These are phyloP conservation scores for Poecilus cupreus DNA, from an alignment of 2,888 invertebrate genomes.

Conservation along the genomic window DNA sequence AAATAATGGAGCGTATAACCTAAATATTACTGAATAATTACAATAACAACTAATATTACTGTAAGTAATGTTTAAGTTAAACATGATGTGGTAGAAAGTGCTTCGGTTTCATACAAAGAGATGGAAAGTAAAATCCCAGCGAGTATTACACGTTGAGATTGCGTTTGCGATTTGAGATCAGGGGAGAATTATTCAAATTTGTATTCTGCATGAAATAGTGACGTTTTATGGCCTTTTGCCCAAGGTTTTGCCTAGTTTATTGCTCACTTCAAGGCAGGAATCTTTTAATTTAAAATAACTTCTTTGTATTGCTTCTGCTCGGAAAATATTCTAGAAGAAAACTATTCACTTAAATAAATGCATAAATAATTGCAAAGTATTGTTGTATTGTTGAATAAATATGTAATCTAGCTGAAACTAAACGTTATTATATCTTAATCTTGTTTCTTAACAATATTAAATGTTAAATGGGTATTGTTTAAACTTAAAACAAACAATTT, in stretches of 20 bases:
- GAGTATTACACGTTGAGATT: constrained; percentile 17
- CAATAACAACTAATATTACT: constrained; percentile 10
- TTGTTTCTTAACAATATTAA: not conserved
- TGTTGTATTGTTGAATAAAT: constrained; percentile 3
- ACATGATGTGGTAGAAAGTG: constrained; percentile 36
- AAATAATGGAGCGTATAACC: constrained; percentile 51
- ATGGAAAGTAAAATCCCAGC: constrained; percentile 51
- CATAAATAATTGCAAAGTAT: not conserved
- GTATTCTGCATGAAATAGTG: not conserved
- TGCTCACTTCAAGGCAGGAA: not conserved
- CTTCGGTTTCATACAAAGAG: constrained; percentile 54
- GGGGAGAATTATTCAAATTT: not conserved
- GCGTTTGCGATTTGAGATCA: not conserved
- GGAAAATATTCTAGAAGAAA: too few relatives aligned
- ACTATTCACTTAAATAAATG: not conserved
- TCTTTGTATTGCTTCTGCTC: not conserved
- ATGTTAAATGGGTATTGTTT: not conserved
- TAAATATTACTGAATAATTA: constrained; percentile 43
- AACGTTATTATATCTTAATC: not conserved
- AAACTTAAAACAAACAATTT: constrained; percentile 3
- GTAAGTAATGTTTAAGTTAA: constrained; percentile 31
- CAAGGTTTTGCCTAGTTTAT: not conserved
- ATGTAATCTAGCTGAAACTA: not conserved
- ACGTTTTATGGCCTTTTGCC: not conserved
- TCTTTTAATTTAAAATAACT: not conserved